Percentiles rank a stretch among this genome's conserved stretches.
These are phyloP conservation scores for Paralichthys olivaceus DNA, from an alignment of 2,113 vertebrate species.

Conservation along the genomic window DNA sequence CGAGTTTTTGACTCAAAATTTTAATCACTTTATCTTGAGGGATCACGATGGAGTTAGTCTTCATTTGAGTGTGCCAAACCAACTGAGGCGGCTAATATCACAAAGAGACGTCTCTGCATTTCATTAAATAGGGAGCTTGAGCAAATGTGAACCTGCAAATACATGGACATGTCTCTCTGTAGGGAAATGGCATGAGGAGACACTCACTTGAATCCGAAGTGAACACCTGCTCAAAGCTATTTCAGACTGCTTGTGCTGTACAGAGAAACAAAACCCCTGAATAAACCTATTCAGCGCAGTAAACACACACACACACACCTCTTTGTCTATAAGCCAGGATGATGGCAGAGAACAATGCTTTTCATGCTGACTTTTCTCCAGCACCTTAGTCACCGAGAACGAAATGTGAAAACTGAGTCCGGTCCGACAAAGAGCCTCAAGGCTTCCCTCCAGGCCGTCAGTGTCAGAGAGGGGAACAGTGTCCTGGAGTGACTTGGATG, in stretches of 20 bases:
- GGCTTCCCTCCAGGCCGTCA: slow-evolving; percentile 21
- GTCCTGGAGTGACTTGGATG: slow-evolving; percentile 43
- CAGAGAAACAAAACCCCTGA: slow-evolving; percentile 11
- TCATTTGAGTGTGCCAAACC: slow-evolving; percentile 3
- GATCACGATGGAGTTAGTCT: slow-evolving; percentile 2
- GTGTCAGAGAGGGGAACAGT: slow-evolving; percentile 35
- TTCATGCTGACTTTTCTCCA: slow-evolving; percentile 43
- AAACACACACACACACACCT: slow-evolving; percentile 36
- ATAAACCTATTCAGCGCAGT: slow-evolving; percentile 29
- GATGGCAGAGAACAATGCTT: slow-evolving; percentile 34
- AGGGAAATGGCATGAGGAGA: slow-evolving; percentile 9
- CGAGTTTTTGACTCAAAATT: slow-evolving; percentile 31
- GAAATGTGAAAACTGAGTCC: slow-evolving; percentile 47
- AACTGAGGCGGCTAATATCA: slow-evolving; percentile 7
- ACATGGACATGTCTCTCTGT: background rate
- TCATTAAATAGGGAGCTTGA: slow-evolving; percentile 18
- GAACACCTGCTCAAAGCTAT: slow-evolving; percentile 12
- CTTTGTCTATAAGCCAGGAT: slow-evolving; percentile 25
- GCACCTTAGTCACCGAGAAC: slow-evolving; percentile 43
- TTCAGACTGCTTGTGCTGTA: slow-evolving; percentile 4
- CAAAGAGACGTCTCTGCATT: background rate
- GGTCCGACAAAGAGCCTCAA: slow-evolving; percentile 38
- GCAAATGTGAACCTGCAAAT: slow-evolving; percentile 6
- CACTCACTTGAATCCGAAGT: slow-evolving; percentile 28
- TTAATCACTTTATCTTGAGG: slow-evolving; percentile 34